Percentiles rank a stretch among this genome's conserved stretches.
Evolutionary conservation across 2,113 vertebrate species (phyloP).

Genomic region (Xiphophorus hellerii): DNA sequence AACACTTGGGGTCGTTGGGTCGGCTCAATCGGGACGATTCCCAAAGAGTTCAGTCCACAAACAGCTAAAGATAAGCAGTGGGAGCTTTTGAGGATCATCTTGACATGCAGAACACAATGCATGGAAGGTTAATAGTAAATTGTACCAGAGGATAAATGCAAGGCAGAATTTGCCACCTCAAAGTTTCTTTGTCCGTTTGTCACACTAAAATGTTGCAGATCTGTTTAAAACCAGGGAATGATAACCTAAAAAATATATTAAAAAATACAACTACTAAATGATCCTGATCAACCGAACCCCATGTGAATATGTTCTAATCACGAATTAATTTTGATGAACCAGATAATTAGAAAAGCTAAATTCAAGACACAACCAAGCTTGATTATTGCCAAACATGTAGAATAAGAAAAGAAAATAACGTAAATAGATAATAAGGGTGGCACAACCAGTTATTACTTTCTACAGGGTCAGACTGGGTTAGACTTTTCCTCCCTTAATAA

Average conservation of each 20-base stretch:
- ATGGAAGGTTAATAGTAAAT: not conserved
- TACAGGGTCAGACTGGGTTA: no score
- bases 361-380: no score
- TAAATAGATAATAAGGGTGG: no score
- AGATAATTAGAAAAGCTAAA: no score
- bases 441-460: no score
- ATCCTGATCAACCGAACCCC: not conserved
- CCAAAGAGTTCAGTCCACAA: not conserved
- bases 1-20: constrained; percentile 30
- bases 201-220: no score
- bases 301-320: no score
- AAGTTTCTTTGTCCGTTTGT: no score
- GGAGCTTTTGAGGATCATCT: not conserved
- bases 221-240: not conserved
- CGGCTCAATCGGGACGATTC: constrained; percentile 1
- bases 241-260: no score
- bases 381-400: not conserved
- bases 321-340: not conserved
- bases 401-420: not conserved
- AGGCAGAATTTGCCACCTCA: no score
- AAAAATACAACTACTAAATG: no score
- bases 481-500: no score
- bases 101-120: not conserved
- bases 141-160: not conserved
- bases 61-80: not conserved